Evolutionary conservation across 2,113 vertebrate species (phyloP).

Genomic region (Takifugu bimaculatus): DNA sequence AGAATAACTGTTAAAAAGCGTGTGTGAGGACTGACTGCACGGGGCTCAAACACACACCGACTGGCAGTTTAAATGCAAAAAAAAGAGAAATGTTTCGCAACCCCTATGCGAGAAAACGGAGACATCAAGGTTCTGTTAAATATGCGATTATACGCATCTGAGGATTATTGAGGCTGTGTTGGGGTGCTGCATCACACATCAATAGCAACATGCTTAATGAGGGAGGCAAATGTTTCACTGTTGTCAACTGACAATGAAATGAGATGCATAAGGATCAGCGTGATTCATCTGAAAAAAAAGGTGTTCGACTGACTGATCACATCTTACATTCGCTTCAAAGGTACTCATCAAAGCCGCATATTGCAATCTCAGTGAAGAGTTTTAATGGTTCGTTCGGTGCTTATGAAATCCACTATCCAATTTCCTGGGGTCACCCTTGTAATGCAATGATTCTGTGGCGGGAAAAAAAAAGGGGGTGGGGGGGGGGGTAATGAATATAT

Average conservation of each 20-base stretch:
- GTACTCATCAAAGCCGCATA: conserved; percentile 17
- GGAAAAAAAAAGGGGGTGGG: neutral
- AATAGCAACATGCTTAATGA: conserved; percentile 5
- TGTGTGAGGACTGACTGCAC: no score
- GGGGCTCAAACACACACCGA: neutral
- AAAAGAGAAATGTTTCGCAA: no score
- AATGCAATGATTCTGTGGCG: neutral
- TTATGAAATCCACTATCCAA: conserved; percentile 19
- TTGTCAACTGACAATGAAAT: conserved; percentile 5
- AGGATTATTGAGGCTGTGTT: neutral
- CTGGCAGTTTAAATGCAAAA: no score
- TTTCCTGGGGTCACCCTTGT: conserved; percentile 11
- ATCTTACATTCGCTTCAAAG: conserved; percentile 14
- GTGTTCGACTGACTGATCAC: conserved; percentile 17
- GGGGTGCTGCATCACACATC: neutral
- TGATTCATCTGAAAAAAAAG: conserved; percentile 11
- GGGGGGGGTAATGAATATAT: conserved; percentile 7
- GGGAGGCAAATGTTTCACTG: neutral
- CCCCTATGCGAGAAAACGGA: no score
- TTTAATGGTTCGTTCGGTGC: conserved; percentile 12
- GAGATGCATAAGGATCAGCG: conserved; percentile 10
- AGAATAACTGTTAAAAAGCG: no score
- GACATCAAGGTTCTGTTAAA: neutral
- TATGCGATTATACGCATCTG: neutral
- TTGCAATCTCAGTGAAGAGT: conserved; percentile 6